A percentile compares a stretch with the other conserved stretches of the same genome.
Evolutionary conservation across 1,140 invertebrate genomes (phyloP).

Genomic region (Arion vulgaris): DNA sequence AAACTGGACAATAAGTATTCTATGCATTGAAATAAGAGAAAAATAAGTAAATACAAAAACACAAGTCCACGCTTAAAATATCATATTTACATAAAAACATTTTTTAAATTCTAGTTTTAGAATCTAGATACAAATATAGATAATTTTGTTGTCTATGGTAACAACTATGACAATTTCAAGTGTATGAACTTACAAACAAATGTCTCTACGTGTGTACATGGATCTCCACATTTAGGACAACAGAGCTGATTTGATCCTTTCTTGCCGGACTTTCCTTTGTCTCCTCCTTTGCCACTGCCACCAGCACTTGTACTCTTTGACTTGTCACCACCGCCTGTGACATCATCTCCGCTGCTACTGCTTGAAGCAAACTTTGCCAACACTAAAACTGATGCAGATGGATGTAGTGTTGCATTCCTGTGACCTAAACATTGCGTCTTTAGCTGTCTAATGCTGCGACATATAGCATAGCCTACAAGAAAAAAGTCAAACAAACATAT

Average conservation of each 20-base stretch:
- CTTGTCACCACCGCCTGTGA: slow-evolving; percentile 34
- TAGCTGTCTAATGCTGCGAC: neutral
- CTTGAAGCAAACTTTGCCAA: neutral
- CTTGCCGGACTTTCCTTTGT: slow-evolving; percentile 50
- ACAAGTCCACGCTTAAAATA: too few relatives aligned
- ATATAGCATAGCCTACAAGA: neutral
- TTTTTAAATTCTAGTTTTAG: too few relatives aligned
- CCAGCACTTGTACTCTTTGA: slow-evolving; percentile 42
- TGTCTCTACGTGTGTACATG: slow-evolving; percentile 95
- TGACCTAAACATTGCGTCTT: neutral
- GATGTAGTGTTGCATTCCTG: neutral
- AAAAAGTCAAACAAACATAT: neutral
- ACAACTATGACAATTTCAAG: too few relatives aligned
- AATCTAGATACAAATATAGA: neutral
- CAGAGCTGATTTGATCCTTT: slow-evolving; percentile 78
- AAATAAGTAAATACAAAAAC: too few relatives aligned
- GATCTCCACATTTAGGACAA: slow-evolving; percentile 96
- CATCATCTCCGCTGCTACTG: slow-evolving; percentile 20
- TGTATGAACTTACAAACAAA: slow-evolving; percentile 93
- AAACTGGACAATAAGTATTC: too few relatives aligned
- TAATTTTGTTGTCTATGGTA: too few relatives aligned
- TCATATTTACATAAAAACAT: too few relatives aligned
- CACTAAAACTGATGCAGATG: neutral
- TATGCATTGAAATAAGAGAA: too few relatives aligned
- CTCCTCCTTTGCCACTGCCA: slow-evolving; percentile 38